These are phyloP conservation scores for Emydoidea blandingii DNA, from an alignment of 2,797 vertebrate genomes.

Conservation along the genomic window DNA sequence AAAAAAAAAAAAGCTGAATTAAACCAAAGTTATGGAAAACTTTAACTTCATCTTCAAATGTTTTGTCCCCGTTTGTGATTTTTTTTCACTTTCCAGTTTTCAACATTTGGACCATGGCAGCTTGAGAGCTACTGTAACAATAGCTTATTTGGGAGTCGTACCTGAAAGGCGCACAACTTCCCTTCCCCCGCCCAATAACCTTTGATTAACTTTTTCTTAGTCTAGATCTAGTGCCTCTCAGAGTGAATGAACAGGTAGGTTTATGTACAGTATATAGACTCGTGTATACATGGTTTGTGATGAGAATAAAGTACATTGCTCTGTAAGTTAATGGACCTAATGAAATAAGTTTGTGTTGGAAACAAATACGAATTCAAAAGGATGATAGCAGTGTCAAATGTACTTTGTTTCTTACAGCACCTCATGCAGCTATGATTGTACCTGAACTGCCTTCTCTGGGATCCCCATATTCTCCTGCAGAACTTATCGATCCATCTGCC, in stretches of 20 bases:
- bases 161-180: neutral
- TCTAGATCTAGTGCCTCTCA: neutral
- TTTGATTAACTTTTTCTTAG: neutral
- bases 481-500: constrained; percentile 29
- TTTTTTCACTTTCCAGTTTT: neutral
- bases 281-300: neutral
- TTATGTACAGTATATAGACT: neutral
- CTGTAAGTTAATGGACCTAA: neutral
- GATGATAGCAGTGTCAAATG: neutral
- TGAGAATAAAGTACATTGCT: neutral
- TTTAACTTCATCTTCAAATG: neutral
- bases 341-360: neutral
- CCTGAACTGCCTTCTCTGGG: constrained; percentile 65
- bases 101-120: rapidly evolving
- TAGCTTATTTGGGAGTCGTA: neutral
- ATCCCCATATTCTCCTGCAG: constrained; percentile 42
- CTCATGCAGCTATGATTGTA: constrained; percentile 13
- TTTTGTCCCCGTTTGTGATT: neutral
- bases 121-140: neutral
- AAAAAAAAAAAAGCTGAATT: no score
- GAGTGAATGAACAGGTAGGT: neutral
- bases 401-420: constrained; percentile 20
- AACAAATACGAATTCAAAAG: neutral
- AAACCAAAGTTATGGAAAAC: neutral
- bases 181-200: neutral